Evolutionary conservation across 2,797 vertebrate species (phyloP).

Genomic region (Naso thynnoides): DNA sequence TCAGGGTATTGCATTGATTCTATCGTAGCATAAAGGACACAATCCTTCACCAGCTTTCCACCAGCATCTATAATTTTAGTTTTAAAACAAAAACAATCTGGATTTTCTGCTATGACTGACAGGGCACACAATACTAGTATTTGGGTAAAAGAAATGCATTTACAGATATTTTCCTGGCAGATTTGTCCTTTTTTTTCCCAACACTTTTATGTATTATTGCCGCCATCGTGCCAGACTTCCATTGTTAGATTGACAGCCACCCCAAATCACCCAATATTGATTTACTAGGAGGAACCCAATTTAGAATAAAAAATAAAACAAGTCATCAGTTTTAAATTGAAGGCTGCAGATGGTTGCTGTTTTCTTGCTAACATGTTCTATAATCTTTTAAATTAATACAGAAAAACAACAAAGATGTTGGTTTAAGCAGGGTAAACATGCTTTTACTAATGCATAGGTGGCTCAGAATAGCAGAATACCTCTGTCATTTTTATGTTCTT

Average conservation of each 20-base stretch:
- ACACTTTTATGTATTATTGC: neutral
- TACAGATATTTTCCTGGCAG: neutral
- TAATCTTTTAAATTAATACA: constrained; percentile 21
- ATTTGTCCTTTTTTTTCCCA: neutral
- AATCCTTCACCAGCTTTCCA: constrained; percentile 23
- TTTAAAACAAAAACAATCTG: neutral
- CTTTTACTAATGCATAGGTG: constrained; percentile 29
- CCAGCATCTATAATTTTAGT: neutral
- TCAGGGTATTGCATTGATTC: neutral
- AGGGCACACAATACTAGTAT: constrained; percentile 5
- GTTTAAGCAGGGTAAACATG: constrained; percentile 2
- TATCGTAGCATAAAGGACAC: neutral
- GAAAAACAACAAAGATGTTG: constrained; percentile 16
- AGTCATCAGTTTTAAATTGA: constrained; percentile 17
- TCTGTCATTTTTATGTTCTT: constrained; percentile 21
- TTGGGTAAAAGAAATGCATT: constrained; percentile 4
- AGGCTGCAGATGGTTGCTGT: neutral
- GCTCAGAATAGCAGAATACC: constrained; percentile 2
- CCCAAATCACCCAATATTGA: neutral
- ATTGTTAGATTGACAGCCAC: neutral
- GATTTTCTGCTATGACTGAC: neutral
- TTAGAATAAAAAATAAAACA: neutral
- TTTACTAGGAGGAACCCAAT: neutral
- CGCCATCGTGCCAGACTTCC: neutral
- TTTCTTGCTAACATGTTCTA: neutral